phyloP scores from a whole-genome alignment of 2,797 vertebrate genomes.

The Percopsis omiscomaycus region DNA sequence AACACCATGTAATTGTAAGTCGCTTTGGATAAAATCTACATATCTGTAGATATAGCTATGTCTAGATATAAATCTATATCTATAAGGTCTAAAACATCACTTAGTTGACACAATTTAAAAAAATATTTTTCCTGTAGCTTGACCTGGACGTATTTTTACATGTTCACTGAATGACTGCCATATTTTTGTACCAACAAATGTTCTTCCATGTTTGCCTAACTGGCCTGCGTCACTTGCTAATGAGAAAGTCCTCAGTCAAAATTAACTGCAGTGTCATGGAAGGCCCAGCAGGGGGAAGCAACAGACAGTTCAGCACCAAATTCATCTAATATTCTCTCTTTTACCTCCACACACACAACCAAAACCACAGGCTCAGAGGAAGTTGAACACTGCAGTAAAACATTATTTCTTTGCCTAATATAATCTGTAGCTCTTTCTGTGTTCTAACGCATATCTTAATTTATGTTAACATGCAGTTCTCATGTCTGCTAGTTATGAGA shows the following conservation, averaged over 20 bases:
- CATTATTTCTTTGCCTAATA: not conserved
- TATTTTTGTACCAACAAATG: too few relatives aligned
- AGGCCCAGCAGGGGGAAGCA: conserved; percentile 76
- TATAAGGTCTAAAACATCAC: not conserved
- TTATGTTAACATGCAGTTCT: too few relatives aligned
- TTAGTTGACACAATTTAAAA: too few relatives aligned
- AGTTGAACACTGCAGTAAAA: conserved; percentile 13
- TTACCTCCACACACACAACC: not conserved
- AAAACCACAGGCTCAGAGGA: conserved; percentile 9
- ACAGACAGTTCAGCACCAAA: conserved; percentile 27
- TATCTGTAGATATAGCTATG: too few relatives aligned
- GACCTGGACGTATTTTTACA: too few relatives aligned
- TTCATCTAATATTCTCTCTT: not conserved
- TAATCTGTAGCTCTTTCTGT: not conserved
- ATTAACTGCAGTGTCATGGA: conserved; percentile 60
- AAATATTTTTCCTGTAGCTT: too few relatives aligned
- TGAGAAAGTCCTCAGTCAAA: conserved; percentile 12
- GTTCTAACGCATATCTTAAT: too few relatives aligned
- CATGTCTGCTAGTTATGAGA: conserved; percentile 21
- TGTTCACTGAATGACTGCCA: too few relatives aligned
- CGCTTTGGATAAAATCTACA: too few relatives aligned
- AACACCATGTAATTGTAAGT: too few relatives aligned
- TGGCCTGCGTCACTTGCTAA: not conserved
- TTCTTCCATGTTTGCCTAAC: not conserved
- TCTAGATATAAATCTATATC: too few relatives aligned